phyloP scores from a whole-genome alignment of 1,140 invertebrate species.

The Eriocheir sinensis region DNA sequence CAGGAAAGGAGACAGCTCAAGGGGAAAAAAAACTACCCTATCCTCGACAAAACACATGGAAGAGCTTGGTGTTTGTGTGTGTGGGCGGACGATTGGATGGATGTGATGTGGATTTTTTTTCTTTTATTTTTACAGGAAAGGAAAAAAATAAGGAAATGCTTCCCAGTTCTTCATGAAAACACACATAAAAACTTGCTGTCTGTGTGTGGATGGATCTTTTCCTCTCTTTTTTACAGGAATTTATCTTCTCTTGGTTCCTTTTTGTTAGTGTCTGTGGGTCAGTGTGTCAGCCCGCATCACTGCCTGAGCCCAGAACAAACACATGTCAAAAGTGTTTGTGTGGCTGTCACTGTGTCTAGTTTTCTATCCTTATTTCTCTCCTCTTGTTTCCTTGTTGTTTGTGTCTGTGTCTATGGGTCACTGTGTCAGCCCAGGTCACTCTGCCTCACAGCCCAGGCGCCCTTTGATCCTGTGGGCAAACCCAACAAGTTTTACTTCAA shows the following conservation, averaged over 20 bases:
- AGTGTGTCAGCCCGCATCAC: too few species aligned
- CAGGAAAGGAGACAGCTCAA: neutral
- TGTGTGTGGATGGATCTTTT: too few species aligned
- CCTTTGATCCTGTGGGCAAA: constrained; percentile 77
- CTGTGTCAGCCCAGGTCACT: too few species aligned
- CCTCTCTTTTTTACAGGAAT: too few species aligned
- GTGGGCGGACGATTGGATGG: neutral
- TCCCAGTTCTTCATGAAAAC: neutral
- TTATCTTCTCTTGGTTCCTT: too few species aligned
- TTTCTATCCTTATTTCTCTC: too few species aligned
- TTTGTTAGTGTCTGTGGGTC: too few species aligned
- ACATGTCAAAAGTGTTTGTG: too few species aligned
- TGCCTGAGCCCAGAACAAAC: too few species aligned
- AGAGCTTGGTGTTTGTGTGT: neutral
- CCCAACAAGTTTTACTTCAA: constrained; percentile 98
- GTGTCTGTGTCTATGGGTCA: too few species aligned
- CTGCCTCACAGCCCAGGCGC: constrained; percentile 74
- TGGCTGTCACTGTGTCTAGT: too few species aligned
- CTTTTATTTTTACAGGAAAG: neutral
- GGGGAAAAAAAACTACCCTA: neutral
- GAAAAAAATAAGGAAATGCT: neutral
- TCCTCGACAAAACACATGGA: neutral
- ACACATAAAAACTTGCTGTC: neutral
- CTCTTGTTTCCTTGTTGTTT: too few species aligned
- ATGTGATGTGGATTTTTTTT: neutral